Evolutionary conservation across 2,113 vertebrate species (phyloP).

Genomic region (Gambusia holbrooki): DNA sequence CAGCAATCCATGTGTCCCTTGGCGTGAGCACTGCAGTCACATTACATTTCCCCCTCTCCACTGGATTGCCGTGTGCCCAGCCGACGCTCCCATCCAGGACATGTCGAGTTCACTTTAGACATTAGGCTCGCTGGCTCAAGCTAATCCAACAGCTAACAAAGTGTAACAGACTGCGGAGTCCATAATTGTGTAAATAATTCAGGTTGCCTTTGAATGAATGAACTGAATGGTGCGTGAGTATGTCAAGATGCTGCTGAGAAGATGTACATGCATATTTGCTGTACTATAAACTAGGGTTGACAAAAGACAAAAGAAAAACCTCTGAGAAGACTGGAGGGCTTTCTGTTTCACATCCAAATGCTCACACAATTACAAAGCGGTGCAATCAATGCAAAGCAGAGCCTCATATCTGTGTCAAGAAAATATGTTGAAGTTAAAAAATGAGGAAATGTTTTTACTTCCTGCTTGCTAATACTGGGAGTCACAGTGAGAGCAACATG

Average conservation of each 20-base stretch:
- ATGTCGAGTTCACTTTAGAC: constrained; percentile 69
- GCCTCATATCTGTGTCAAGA: background rate
- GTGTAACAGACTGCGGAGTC: constrained; percentile 59
- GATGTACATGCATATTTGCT: constrained; percentile 18
- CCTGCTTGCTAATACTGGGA: constrained; percentile 45
- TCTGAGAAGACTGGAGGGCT: background rate
- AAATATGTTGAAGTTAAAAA: background rate
- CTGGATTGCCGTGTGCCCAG: constrained; percentile 63
- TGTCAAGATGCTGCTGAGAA: constrained; percentile 42
- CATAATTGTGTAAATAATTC: constrained; percentile 70
- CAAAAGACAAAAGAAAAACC: constrained; percentile 34
- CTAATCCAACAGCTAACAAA: constrained; percentile 67
- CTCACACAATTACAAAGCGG: constrained; percentile 14
- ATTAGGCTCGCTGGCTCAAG: constrained; percentile 57
- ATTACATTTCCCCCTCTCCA: constrained; percentile 68
- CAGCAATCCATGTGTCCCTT: constrained; percentile 67
- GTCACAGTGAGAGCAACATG: constrained; percentile 45
- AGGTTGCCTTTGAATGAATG: constrained; percentile 54
- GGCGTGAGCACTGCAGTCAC: constrained; percentile 71
- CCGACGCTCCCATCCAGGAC: constrained; percentile 66
- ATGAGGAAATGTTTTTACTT: constrained; percentile 20
- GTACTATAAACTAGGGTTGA: constrained; percentile 27
- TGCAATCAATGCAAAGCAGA: background rate
- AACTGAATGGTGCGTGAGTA: constrained; percentile 23
- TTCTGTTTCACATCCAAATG: constrained; percentile 9